A percentile compares a stretch with the other conserved stretches of the same genome.
Evolutionary conservation across 2,888 invertebrate genomes (phyloP).

Genomic region (Drosophila infuscata): DNA sequence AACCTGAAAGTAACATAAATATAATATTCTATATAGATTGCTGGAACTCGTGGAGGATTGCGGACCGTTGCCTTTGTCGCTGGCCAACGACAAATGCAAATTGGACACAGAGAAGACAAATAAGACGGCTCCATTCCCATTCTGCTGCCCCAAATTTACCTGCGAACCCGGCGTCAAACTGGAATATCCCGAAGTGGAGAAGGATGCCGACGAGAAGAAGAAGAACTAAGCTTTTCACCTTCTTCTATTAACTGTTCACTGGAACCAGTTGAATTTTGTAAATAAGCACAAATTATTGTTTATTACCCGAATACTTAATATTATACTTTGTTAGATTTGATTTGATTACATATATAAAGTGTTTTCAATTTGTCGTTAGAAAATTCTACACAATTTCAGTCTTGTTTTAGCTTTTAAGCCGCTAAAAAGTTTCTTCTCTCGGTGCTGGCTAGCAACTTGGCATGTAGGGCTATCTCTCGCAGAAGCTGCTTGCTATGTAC

Average conservation of each 20-base stretch:
- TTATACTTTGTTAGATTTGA: not conserved
- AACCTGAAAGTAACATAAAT: not conserved
- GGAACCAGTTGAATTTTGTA: not conserved
- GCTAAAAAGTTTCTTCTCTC: not conserved
- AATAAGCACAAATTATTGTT: not conserved
- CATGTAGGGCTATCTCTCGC: not conserved
- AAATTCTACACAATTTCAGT: not conserved
- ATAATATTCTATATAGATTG: conserved; percentile 85
- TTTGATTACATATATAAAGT: not conserved
- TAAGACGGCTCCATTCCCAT: conserved; percentile 95
- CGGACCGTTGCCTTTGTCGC: conserved; percentile 91
- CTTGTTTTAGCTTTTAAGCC: not conserved
- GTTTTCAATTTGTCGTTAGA: not conserved
- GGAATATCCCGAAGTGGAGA: conserved; percentile 92
- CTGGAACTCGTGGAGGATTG: conserved; percentile 95
- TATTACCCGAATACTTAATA: conserved; percentile 1
- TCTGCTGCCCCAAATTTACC: conserved; percentile 93
- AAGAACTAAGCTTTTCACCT: not conserved
- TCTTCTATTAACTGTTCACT: conserved; percentile 2
- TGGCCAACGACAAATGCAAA: conserved; percentile 94
- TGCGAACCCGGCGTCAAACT: conserved; percentile 94
- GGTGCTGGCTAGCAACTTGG: not conserved
- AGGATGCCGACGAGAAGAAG: conserved; percentile 84
- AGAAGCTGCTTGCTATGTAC: not conserved
- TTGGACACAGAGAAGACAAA: conserved; percentile 94